A percentile compares a stretch with the other conserved stretches of the same genome.
phyloP scores from a whole-genome alignment of 2,113 vertebrate species.

The Colaptes auratus region DNA sequence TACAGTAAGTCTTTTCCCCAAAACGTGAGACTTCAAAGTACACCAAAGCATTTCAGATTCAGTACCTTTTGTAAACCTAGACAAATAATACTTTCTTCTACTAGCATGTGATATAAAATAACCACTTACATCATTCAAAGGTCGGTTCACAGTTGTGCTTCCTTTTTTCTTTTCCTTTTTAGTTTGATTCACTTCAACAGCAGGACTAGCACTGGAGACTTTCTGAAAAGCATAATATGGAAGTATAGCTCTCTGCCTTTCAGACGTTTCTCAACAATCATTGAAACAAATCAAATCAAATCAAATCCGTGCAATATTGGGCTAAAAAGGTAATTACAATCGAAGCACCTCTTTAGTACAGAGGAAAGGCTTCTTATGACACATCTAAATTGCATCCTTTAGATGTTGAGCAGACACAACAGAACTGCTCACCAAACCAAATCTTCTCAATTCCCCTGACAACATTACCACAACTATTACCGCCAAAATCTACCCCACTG shows the following conservation, averaged over 20 bases:
- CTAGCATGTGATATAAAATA: neutral
- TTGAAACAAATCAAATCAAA: neutral
- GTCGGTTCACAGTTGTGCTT: neutral
- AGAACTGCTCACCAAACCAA: neutral
- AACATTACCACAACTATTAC: neutral
- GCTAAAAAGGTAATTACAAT: neutral
- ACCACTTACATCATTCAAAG: conserved; percentile 70
- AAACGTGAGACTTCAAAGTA: neutral
- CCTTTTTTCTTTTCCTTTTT: conserved; percentile 71
- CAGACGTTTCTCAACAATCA: neutral
- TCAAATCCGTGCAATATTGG: fast-evolving
- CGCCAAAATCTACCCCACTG: too few relatives aligned
- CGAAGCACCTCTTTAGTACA: fast-evolving
- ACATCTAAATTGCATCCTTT: neutral
- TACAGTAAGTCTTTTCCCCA: neutral
- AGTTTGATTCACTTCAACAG: neutral
- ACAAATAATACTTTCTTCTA: neutral
- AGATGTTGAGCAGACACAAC: neutral
- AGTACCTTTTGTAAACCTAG: neutral
- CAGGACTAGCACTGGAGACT: neutral
- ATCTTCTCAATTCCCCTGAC: fast-evolving
- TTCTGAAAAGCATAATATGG: conserved; percentile 27
- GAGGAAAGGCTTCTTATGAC: neutral
- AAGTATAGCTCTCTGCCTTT: fast-evolving
- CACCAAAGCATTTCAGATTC: neutral